Evolutionary conservation across 2,888 invertebrate genomes (phyloP), one percentile per base, ranked within the genome.

Genomic region (Cybosia mesomella): DNA sequence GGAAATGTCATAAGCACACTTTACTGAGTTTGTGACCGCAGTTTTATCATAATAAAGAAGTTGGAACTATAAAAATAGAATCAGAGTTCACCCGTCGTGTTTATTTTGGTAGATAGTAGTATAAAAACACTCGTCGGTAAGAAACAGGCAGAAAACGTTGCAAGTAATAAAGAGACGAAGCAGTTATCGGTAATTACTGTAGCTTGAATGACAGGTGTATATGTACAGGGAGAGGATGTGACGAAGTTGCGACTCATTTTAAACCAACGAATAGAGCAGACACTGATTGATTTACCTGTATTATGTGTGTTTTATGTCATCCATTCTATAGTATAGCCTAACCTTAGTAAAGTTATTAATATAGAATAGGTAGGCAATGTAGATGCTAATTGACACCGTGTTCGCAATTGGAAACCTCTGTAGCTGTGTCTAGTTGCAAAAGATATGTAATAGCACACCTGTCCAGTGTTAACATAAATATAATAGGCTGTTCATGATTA

Each of bases 151-250:
- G 67, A 71, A 75, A 72, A 70, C n/a, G 15, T 34, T 28, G n/a
- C 28, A n/a, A 24, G 34, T 39, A 11, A 28, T 57, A 28, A 58
- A 32, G 28, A 28, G 18, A 9, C 15, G 8, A 67, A 24, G 69
- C 66, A 69, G 72, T 68, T 49, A 57, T 64, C n/a, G 66, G 60
- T 54, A 69, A 73, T 72, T 70, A 65, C 66, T 70, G 65, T 59
- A 66, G 57, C 28, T 75, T 83, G 82, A 84, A 86, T 82, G 87
- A 83, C 87, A 89, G 85, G 82, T 87, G 83, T 79, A 74, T 84
- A 80, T 82, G 81, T 83, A 76, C 76, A 72, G 66, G 69, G 68
- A 80, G 68, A 80, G 67, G 75, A 67, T 77, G 61, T 89, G 89
- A 89, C 87, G 89, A 86, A 86, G 75, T 70, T 68, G 10, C 70